Percentiles rank a stretch among this genome's conserved stretches.
phyloP scores from a whole-genome alignment of 2,888 invertebrate genomes.

The Rhingia campestris region DNA sequence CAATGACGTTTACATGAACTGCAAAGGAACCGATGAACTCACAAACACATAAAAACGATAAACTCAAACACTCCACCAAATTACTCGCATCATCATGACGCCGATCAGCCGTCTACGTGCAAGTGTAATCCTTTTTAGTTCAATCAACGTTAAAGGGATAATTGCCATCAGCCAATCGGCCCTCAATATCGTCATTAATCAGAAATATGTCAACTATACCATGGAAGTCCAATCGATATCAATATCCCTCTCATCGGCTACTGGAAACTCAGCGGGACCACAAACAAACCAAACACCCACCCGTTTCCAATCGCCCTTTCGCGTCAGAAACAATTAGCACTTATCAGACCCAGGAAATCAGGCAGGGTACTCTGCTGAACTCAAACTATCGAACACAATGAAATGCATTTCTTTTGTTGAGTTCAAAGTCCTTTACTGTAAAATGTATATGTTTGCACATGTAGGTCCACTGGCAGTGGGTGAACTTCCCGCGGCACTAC shows the following conservation, averaged over 20 bases:
- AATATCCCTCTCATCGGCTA: not conserved
- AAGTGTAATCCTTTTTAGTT: too few relatives aligned
- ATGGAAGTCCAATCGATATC: slow-evolving; percentile 2
- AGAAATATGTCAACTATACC: slow-evolving; percentile 11
- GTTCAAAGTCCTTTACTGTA: slow-evolving; percentile 36
- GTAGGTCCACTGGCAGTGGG: not conserved
- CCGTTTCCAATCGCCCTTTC: not conserved
- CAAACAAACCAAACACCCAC: not conserved
- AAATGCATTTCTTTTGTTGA: slow-evolving; percentile 1
- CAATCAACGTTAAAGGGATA: too few relatives aligned
- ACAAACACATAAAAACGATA: too few relatives aligned
- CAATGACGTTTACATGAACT: too few relatives aligned
- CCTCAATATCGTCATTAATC: not conserved
- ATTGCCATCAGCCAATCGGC: not conserved
- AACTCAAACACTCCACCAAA: too few relatives aligned
- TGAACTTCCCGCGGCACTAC: slow-evolving; percentile 37
- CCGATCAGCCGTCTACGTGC: too few relatives aligned
- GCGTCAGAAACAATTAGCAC: slow-evolving; percentile 22
- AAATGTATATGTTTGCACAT: too few relatives aligned
- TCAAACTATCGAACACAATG: not conserved
- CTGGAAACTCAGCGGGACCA: not conserved
- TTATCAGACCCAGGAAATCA: slow-evolving; percentile 38
- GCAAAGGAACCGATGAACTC: too few relatives aligned
- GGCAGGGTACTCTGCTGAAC: slow-evolving; percentile 25
- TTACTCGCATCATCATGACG: too few relatives aligned